Evolutionary conservation across 2,113 vertebrate species (phyloP).

Genomic region (Gallinago undulata): DNA sequence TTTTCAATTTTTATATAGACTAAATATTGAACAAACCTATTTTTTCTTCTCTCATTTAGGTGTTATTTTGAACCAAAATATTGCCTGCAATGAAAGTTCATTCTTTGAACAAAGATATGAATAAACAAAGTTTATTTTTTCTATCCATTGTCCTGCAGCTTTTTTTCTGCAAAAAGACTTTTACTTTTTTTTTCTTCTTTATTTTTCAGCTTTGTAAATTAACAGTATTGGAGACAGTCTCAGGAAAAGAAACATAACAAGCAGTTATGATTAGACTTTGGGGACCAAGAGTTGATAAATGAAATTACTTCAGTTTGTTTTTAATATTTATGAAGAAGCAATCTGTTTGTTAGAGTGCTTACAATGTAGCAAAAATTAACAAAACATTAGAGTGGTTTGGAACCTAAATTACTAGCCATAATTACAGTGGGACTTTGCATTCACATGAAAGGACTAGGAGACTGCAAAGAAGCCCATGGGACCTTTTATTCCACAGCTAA

Average conservation of each 20-base stretch:
- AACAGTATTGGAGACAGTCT: neutral
- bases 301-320: neutral
- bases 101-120: neutral
- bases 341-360: neutral
- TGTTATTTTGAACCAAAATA: neutral
- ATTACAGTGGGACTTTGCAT: conserved; percentile 3
- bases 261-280: neutral
- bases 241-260: neutral
- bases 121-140: neutral
- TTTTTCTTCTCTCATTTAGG: neutral
- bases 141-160: neutral
- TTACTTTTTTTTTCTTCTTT: neutral
- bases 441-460: neutral
- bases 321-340: conserved; percentile 18
- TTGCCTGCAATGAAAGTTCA: neutral
- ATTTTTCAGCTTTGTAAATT: neutral
- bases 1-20: neutral
- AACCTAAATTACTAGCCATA: neutral
- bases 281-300: neutral
- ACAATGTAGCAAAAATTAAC: neutral
- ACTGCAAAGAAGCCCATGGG: neutral
- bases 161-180: neutral
- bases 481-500: conserved; percentile 1
- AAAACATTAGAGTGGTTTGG: neutral
- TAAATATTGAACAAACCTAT: neutral